Conservation (phyloP, 2,888 invertebrate species). For the Tetragnatha montana region DNA sequence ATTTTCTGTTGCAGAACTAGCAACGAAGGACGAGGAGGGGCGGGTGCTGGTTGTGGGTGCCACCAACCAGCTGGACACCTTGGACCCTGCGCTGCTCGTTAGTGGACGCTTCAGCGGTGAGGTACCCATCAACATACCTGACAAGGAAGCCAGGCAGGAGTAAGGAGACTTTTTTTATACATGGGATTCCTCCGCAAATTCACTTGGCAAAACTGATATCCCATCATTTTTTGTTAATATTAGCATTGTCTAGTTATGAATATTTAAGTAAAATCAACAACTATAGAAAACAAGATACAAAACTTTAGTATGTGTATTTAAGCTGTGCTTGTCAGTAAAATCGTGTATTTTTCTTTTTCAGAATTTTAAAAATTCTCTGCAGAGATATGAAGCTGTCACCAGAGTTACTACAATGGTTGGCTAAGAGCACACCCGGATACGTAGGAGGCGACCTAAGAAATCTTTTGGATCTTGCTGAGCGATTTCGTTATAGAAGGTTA, state of each 20-base stretch:
- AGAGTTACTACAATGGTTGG: slow-evolving; percentile 84
- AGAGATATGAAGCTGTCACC: slow-evolving; percentile 82
- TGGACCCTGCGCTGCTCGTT: slow-evolving; percentile 93
- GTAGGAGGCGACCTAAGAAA: slow-evolving; percentile 95
- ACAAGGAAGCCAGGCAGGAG: slow-evolving; percentile 84
- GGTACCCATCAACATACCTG: slow-evolving; percentile 94
- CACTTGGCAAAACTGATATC: too few relatives aligned
- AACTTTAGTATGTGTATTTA: slow-evolving; percentile 6
- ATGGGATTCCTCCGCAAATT: too few relatives aligned
- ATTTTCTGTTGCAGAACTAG: slow-evolving; percentile 76
- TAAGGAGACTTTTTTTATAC: slow-evolving; percentile 59
- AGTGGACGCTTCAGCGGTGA: slow-evolving; percentile 96
- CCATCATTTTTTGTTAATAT: too few relatives aligned
- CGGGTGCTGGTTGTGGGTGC: slow-evolving; percentile 93
- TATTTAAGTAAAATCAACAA: not conserved
- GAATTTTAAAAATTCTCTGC: slow-evolving; percentile 86
- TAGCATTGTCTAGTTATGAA: too few relatives aligned
- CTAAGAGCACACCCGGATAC: slow-evolving; percentile 93
- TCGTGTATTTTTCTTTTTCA: slow-evolving; percentile 74
- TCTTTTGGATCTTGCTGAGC: slow-evolving; percentile 90
- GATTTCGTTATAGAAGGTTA: not conserved
- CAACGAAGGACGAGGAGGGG: slow-evolving; percentile 79
- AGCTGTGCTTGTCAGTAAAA: not conserved
- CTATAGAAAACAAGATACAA: too few relatives aligned
- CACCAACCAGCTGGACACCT: slow-evolving; percentile 92